Conservation (phyloP, 2,797 vertebrate species). For the Pangasius larnaudii region DNA sequence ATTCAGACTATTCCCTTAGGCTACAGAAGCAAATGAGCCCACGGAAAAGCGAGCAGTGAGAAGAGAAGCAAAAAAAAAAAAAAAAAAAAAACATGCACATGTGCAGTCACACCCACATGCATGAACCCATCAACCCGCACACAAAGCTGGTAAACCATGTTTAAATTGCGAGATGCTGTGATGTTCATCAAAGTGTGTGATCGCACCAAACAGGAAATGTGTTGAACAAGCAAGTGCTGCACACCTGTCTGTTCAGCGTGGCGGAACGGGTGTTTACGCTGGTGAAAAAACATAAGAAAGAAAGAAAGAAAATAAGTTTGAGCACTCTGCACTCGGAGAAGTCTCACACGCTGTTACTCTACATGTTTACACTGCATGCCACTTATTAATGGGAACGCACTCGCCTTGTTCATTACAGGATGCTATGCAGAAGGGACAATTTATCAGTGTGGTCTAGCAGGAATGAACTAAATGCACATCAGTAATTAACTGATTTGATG, state of each 20-base stretch:
- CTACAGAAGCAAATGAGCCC: conserved; percentile 8
- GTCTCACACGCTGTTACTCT: neutral
- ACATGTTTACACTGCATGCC: neutral
- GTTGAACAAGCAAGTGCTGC: conserved; percentile 55
- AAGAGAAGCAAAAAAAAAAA: neutral
- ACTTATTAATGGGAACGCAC: neutral
- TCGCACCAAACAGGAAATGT: conserved; percentile 56
- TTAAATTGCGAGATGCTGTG: conserved; percentile 44
- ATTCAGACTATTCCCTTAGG: neutral
- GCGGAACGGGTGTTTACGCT: conserved; percentile 40
- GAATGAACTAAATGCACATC: conserved; percentile 42
- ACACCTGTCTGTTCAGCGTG: conserved; percentile 51
- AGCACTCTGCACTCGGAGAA: neutral
- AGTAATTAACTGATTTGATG: conserved; percentile 50
- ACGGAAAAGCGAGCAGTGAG: conserved; percentile 9
- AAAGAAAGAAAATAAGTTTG: neutral
- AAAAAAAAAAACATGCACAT: neutral
- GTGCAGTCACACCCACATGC: conserved; percentile 28
- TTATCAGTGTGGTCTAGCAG: conserved; percentile 15
- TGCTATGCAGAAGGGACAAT: conserved; percentile 3
- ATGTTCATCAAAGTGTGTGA: conserved; percentile 56
- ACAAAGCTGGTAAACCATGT: conserved; percentile 51
- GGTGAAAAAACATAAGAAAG: conserved; percentile 28
- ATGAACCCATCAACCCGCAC: conserved; percentile 28
- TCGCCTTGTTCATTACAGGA: neutral